phyloP scores from a whole-genome alignment of 2,888 invertebrate species.

The Xanthorhoe designata region DNA sequence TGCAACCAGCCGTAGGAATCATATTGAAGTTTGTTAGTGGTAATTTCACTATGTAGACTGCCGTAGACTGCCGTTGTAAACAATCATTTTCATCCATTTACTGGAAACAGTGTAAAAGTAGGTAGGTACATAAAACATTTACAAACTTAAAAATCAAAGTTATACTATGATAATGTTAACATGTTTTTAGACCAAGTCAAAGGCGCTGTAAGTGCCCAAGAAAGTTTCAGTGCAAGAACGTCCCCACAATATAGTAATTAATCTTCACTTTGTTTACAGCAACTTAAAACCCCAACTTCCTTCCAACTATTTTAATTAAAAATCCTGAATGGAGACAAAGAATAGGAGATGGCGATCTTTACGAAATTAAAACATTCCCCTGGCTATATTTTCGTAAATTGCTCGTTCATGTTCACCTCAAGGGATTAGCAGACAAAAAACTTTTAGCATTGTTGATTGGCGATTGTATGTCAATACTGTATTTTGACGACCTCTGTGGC shows the following conservation, averaged over 20 bases:
- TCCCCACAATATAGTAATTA: slow-evolving; percentile 23
- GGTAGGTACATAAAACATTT: too few species aligned
- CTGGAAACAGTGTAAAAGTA: too few species aligned
- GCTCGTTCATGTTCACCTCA: slow-evolving; percentile 29
- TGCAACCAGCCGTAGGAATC: too few species aligned
- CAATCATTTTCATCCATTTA: too few species aligned
- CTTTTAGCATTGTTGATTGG: background rate
- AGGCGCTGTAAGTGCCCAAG: background rate
- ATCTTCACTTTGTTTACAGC: slow-evolving; percentile 34
- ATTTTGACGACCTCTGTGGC: too few species aligned
- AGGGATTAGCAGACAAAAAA: background rate
- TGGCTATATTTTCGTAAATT: slow-evolving; percentile 40
- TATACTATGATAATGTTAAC: too few species aligned
- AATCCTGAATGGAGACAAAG: slow-evolving; percentile 46
- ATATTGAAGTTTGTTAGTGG: too few species aligned
- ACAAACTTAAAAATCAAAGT: too few species aligned
- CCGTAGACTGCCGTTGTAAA: too few species aligned
- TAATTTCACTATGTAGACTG: too few species aligned
- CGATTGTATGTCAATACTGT: too few species aligned
- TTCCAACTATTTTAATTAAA: slow-evolving; percentile 50
- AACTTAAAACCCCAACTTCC: slow-evolving; percentile 32
- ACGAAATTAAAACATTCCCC: slow-evolving; percentile 47
- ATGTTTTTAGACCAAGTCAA: background rate
- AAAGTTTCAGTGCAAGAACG: background rate
- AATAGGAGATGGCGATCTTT: slow-evolving; percentile 42